Percentiles rank a stretch among this genome's conserved stretches.
Conservation (phyloP, 1,140 invertebrate species). For the Bombus impatiens region DNA sequence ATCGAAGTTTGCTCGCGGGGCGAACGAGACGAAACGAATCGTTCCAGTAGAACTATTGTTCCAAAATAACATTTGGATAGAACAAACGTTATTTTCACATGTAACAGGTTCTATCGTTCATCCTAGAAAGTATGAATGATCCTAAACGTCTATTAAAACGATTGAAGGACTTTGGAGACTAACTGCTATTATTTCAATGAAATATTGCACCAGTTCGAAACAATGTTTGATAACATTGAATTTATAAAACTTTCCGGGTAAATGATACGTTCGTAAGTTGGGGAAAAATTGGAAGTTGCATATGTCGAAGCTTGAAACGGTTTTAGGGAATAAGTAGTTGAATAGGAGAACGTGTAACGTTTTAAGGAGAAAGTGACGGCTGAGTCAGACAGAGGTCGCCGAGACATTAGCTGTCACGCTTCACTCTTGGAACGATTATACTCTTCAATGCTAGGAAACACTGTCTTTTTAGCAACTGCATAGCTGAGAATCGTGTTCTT, state of each 20-base stretch:
- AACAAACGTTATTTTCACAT: too few relatives aligned
- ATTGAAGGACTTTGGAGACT: too few relatives aligned
- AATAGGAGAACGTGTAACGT: neutral
- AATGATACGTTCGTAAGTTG: too few relatives aligned
- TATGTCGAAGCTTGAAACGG: neutral
- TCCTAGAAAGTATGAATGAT: too few relatives aligned
- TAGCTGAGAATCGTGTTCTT: neutral
- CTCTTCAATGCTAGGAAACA: neutral
- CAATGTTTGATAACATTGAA: neutral
- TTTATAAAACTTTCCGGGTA: neutral
- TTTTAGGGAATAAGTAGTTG: neutral
- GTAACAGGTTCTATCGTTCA: too few relatives aligned
- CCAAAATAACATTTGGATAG: too few relatives aligned
- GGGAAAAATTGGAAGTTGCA: neutral
- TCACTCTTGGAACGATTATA: neutral
- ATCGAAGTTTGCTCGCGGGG: too few relatives aligned
- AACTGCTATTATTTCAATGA: too few relatives aligned
- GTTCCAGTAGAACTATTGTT: too few relatives aligned
- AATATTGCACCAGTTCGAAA: too few relatives aligned
- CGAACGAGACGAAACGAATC: too few relatives aligned
- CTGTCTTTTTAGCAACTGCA: neutral
- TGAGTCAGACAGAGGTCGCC: neutral
- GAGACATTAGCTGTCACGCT: neutral
- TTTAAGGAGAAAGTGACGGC: constrained; percentile 12
- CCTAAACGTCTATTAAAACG: too few relatives aligned